Conservation (phyloP, 2,888 invertebrate genomes). For the Pomacea canaliculata region DNA sequence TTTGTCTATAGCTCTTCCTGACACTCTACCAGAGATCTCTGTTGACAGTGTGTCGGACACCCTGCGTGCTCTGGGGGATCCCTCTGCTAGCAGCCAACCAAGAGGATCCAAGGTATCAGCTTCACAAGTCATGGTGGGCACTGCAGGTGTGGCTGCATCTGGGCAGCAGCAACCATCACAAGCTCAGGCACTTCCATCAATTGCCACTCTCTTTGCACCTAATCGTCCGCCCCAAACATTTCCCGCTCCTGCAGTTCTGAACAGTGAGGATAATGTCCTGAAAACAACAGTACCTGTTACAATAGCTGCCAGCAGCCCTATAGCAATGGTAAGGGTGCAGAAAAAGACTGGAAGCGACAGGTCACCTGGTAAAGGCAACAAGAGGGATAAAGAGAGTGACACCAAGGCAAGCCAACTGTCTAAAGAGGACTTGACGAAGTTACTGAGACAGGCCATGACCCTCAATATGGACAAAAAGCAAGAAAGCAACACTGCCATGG, state of each 20-base stretch:
- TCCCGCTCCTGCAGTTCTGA: not conserved
- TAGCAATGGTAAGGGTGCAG: not conserved
- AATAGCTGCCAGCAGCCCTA: not conserved
- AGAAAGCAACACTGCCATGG: not conserved
- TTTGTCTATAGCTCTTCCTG: conserved; percentile 21
- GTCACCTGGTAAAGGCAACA: not conserved
- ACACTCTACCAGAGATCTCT: conserved; percentile 21
- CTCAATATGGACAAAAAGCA: conserved; percentile 12
- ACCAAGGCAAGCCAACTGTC: not conserved
- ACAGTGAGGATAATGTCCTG: not conserved
- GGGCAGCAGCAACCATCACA: not conserved
- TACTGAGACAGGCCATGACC: conserved; percentile 18
- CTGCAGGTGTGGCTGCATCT: not conserved
- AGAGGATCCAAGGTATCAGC: not conserved
- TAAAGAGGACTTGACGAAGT: conserved; percentile 11
- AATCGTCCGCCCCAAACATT: not conserved
- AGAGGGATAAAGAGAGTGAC: not conserved
- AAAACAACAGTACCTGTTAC: not conserved
- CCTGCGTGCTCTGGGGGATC: conserved; percentile 14
- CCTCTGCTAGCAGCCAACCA: not conserved
- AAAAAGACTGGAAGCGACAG: not conserved
- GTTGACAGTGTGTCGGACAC: conserved; percentile 22
- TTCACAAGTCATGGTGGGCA: not conserved
- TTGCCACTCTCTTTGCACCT: conserved; percentile 14
- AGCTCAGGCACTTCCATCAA: conserved; percentile 13